Evolutionary conservation across 2,113 vertebrate species (phyloP), one percentile per base, ranked within the genome.

Genomic region (Psettodes erumei): DNA sequence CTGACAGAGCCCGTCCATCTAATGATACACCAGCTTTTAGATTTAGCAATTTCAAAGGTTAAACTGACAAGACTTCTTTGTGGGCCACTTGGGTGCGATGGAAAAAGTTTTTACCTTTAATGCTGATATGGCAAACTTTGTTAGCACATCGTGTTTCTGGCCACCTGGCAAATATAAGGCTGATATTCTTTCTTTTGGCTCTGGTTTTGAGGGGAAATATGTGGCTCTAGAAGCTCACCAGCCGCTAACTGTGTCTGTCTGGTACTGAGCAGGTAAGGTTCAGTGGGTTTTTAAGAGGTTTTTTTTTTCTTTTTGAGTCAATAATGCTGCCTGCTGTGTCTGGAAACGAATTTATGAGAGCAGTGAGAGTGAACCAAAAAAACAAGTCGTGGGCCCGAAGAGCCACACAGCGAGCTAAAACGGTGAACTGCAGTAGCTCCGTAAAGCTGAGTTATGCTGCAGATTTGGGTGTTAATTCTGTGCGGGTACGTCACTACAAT

Each of bases 11-110:
- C 62, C 47, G 47, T 5, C 23, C 40, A 23, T 40, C 35, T 21
- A 53, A 18, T 54, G 6, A 21, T 35, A 13, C 16, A 70, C 23
- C 13, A 15, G 35, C 18, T 13, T 40, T 30, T 16, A 25, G 30
- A 60, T 16, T 33, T 48, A 8, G 4, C 10, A 11, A 43, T 68
- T 63, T 72, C 13, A 68, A 63, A 75, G 11, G 23, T 59, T 37
- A 38, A 51, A 51, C 11, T 27, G 43, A 45, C n/a, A n/a, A n/a
- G n/a, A 0, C 16, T 16, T 30, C 18, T 8, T n/a, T 32, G 13
- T 8, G 9, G 19, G 32, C 12, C 13, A 32, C 8, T 25, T 35
- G 11, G 19, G 18, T 27, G 11, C 11, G 23, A 13, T 8, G 1
- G 43, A 40, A 40, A 23, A 18, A 38, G 27, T 1, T 8, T 12